Evolutionary conservation across 1,140 invertebrate genomes (phyloP), one percentile per base, ranked within the genome.

Genomic region (Oncopodura yosiiana): DNA sequence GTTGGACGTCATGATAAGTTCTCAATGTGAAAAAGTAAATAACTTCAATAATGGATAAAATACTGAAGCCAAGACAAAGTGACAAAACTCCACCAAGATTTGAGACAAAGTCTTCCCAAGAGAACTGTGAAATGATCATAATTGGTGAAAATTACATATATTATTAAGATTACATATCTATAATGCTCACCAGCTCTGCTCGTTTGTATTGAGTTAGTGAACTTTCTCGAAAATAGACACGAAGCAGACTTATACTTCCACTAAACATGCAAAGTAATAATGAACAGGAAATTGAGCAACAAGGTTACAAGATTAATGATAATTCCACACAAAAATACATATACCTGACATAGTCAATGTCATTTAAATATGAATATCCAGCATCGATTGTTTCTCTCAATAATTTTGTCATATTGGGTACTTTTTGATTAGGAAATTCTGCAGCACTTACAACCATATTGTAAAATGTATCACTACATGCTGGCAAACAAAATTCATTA

Each of bases 51-150:
- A 81, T 68, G 39, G 79, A 81, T 1, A 82, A 66, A 53, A 81
- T 74, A 2, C 80, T 82, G 66, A 82, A 80, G 2, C 81, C 80
- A 68, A 79, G 77, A 57, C 80, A 81, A 2, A 82, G 70, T 2
- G 80, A 78, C n/a, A 81, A 73, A 37, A 82, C 70, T 50, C 80
- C 80, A 2, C 81, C 81, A 56, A 77, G 79, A 60, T 80, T 80
- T 19, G 80, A 63, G 3, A 65, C 61, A 45, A 65, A 65, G 38
- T 65, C 61, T 43, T 65, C 63, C 63, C 63, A 65, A 11, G 63
- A 57, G 43, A 61, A 65, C n/a, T n/a, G n/a, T n/a, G n/a, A n/a
- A n/a, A n/a, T n/a, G n/a, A n/a, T n/a, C n/a, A n/a, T n/a, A n/a
- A n/a, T n/a, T n/a, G n/a, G n/a, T n/a, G n/a, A n/a, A n/a, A n/a